phyloP scores from a whole-genome alignment of 2,888 invertebrate genomes.

The Drymonia ruficornis region DNA sequence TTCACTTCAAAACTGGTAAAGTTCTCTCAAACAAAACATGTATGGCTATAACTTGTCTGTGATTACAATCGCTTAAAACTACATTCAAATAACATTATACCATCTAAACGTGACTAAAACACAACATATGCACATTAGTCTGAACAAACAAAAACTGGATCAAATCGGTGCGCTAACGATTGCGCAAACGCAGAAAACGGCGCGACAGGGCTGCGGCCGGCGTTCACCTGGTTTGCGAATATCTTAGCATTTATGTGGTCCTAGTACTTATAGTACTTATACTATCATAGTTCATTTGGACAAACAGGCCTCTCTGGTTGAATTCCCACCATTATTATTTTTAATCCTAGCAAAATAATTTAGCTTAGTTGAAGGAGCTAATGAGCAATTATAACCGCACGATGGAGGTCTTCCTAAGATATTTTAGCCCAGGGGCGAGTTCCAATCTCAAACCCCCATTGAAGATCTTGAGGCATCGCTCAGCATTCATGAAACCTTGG shows the following conservation, averaged over 20 bases:
- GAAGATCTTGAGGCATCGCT: neutral
- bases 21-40: neutral
- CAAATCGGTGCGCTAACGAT: slow-evolving; percentile 29
- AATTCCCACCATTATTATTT: no score
- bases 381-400: no score
- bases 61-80: neutral
- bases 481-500: neutral
- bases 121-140: slow-evolving; percentile 29
- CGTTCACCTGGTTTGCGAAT: slow-evolving; percentile 5
- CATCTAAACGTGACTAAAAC: slow-evolving; percentile 20
- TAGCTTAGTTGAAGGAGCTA: no score
- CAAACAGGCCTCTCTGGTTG: no score
- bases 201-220: slow-evolving; percentile 25
- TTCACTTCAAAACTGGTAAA: neutral
- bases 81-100: slow-evolving; percentile 15
- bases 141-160: slow-evolving; percentile 38
- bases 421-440: no score
- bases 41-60: neutral
- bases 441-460: no score
- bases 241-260: slow-evolving; percentile 5
- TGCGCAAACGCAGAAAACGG: slow-evolving; percentile 25
- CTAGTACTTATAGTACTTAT: neutral
- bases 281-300: no score
- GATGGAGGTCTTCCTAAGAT: no score
- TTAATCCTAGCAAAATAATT: no score